Base-by-base conservation (phyloP, 2,888 invertebrate genomes). In the Sinopyrophorus schimmeli region DNA sequence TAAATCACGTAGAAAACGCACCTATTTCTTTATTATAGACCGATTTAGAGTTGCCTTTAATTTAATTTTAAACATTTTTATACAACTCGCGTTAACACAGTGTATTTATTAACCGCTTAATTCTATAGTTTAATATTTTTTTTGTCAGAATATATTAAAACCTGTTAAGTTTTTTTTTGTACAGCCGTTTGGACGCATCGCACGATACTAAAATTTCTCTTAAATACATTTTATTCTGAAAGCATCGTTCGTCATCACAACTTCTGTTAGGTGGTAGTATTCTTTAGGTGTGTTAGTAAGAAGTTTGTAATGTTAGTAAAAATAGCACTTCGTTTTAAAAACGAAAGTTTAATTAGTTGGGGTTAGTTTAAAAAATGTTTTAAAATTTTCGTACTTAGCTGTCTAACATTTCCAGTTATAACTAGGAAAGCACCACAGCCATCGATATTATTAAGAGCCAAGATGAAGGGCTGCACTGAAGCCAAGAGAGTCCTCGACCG, bases 401-500 rank as follows among this genome's bases (percentile, higher is more conserved):
- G 34, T 43, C 49, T 49, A 41, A 21, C 42, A 47, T 23, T 42
- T 37, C 30, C 42, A 54, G 40, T 42, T 40, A 43, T 54, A 51
- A 71, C 71, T 72, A 72, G 71, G 70, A 72, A 59, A 72, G 58
- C 53, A 68, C 62, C 48, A 67, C 60, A 20, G 67, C 58, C 43
- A 72, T 62, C 15, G 69, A 68, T 46, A 70, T 61, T 40, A 73
- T 58, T 42, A 74, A 62, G 30, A 73, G 58, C 73, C 74, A 73
- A 17, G 71, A 70, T 17, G 73, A 73, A 9, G 73, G 73, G 59
- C 72, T 73, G 63, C 71, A 72, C 54, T 72, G 70, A 32, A 73
- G 62, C 74, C 74, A 74, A 28, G 74, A 74, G 20, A 73, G 59
- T 46, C 72, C 74, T 50, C 72, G 61, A 12, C 75, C 75, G 31